phyloP scores from a whole-genome alignment of 2,888 invertebrate genomes.

The Patella pellucida region DNA sequence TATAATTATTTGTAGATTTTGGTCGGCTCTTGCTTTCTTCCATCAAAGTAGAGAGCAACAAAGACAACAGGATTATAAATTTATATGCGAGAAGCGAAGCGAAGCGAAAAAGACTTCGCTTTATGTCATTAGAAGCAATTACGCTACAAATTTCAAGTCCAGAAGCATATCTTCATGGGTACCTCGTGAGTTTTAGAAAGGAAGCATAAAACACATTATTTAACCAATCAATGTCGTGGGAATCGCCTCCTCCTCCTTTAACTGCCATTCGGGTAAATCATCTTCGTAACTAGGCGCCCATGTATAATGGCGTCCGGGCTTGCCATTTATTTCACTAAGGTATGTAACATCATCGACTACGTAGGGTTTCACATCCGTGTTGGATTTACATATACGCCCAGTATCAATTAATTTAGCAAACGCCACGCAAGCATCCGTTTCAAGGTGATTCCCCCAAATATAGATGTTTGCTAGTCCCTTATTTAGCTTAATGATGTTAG shows the following conservation, averaged over 20 bases:
- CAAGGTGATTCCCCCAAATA: conserved; percentile 70
- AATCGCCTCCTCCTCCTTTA: conserved; percentile 36
- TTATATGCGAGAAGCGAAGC: too few species aligned
- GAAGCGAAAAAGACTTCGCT: too few species aligned
- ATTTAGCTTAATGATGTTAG: conserved; percentile 68
- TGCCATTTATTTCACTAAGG: conserved; percentile 59
- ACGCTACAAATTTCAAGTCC: too few species aligned
- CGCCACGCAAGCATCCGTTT: conserved; percentile 68
- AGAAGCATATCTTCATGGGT: too few species aligned
- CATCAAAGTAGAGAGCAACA: too few species aligned
- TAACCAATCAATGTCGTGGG: too few species aligned
- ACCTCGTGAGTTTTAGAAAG: too few species aligned
- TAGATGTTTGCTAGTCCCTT: conserved; percentile 62
- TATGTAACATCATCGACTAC: conserved; percentile 67
- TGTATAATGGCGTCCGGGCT: conserved; percentile 63
- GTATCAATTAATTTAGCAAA: conserved; percentile 63
- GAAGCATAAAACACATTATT: too few species aligned
- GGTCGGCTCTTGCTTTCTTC: too few species aligned
- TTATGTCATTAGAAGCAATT: too few species aligned
- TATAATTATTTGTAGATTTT: too few species aligned
- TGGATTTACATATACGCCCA: conserved; percentile 55
- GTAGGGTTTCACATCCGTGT: conserved; percentile 69
- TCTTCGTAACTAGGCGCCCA: conserved; percentile 67
- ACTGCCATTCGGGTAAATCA: conserved; percentile 63
- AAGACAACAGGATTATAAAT: too few species aligned